phyloP scores from a whole-genome alignment of 2,888 invertebrate genomes.

The Incurvaria masculella region DNA sequence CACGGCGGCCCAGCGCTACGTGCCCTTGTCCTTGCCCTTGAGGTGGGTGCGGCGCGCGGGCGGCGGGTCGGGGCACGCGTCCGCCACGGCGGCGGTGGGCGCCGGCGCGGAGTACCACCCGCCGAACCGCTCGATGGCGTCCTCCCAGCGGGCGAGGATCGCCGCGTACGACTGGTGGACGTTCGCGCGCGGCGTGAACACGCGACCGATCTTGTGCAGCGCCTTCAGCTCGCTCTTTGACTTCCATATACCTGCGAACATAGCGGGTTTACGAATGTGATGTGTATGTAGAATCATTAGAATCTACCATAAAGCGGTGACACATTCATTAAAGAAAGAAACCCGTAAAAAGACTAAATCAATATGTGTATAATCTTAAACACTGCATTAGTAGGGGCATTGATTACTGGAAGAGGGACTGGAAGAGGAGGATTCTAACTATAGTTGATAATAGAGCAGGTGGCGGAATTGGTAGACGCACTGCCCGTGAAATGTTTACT shows the following conservation, averaged over 20 bases:
- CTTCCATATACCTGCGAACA: conserved; percentile 68
- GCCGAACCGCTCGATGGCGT: conserved; percentile 54
- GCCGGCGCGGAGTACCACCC: conserved; percentile 47
- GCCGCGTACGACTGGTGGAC: conserved; percentile 31
- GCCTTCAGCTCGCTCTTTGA: conserved; percentile 61
- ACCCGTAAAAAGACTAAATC: too few species aligned
- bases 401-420: too few species aligned
- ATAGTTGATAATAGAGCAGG: too few species aligned
- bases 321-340: too few species aligned
- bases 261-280: too few species aligned
- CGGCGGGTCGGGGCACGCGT: conserved; percentile 22
- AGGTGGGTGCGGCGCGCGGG: conserved; percentile 16
- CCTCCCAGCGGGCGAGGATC: conserved; percentile 52
- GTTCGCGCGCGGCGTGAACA: conserved; percentile 56
- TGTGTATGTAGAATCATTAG: conserved; percentile 10
- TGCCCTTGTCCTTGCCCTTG: conserved; percentile 23
- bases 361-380: too few species aligned
- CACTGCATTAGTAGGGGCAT: too few species aligned
- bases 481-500: too few species aligned
- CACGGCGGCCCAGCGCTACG: background rate
- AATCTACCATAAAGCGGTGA: too few species aligned
- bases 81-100: conserved; percentile 20
- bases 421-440: too few species aligned
- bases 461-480: too few species aligned
- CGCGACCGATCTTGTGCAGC: conserved; percentile 56